These are phyloP conservation scores for Rhinichthys klamathensis DNA, from an alignment of 2,113 vertebrate species.

Conservation along the genomic window DNA sequence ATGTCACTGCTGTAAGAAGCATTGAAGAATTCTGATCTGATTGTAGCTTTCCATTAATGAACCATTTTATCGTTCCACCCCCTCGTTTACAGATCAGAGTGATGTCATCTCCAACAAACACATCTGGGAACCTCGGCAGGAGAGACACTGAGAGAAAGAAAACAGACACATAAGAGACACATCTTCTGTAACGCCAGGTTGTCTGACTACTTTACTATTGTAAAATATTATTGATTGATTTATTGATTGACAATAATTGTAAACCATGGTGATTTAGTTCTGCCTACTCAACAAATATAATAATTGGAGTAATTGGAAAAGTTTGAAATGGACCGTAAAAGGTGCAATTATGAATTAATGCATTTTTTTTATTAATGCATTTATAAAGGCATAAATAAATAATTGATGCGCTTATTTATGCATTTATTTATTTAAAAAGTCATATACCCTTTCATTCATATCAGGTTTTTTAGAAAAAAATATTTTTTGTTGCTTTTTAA, in stretches of 20 bases:
- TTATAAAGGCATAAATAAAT: background rate
- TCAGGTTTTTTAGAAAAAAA: too few species aligned
- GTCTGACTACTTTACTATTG: background rate
- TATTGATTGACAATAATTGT: background rate
- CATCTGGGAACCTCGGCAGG: background rate
- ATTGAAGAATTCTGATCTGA: background rate
- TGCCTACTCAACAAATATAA: background rate
- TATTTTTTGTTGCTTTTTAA: background rate
- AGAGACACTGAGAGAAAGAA: background rate
- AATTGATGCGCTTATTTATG: background rate
- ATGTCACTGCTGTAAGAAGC: background rate
- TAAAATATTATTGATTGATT: background rate
- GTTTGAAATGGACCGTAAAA: too few species aligned
- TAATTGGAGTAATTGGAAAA: background rate
- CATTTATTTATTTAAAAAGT: background rate
- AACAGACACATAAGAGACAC: background rate
- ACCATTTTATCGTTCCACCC: background rate
- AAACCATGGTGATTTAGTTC: background rate
- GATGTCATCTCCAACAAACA: slow-evolving; percentile 16
- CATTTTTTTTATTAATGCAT: too few species aligned
- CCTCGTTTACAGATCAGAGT: background rate
- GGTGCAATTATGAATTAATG: background rate
- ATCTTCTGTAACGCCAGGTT: background rate
- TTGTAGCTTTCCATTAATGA: rapidly evolving
- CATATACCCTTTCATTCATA: background rate